Percentiles rank a stretch among this genome's conserved stretches.
These are phyloP conservation scores for Griposia aprilina DNA, from an alignment of 2,888 invertebrate species.

Conservation along the genomic window DNA sequence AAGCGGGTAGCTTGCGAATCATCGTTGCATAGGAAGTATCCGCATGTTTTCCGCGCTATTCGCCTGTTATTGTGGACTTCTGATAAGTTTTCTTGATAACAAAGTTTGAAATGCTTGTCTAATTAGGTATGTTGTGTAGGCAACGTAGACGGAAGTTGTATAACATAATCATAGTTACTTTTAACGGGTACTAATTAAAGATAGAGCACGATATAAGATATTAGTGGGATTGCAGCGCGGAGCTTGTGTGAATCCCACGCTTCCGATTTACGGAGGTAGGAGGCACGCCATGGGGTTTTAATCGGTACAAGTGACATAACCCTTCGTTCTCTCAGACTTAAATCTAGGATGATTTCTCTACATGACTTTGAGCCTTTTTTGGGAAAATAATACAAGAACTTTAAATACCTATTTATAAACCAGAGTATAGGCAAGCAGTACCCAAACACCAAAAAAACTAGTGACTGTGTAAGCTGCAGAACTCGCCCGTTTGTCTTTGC, in stretches of 20 bases:
- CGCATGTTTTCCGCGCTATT: constrained; percentile 47
- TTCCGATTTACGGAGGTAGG: background rate
- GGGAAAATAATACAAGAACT: background rate
- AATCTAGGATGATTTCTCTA: background rate
- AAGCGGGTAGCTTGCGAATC: constrained; percentile 66
- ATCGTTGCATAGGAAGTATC: constrained; percentile 52
- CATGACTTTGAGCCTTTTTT: background rate
- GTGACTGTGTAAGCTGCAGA: no score
- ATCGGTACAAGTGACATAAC: no score
- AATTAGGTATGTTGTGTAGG: constrained; percentile 1
- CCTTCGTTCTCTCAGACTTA: background rate
- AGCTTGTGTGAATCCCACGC: background rate
- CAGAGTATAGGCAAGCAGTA: background rate
- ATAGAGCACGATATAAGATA: background rate
- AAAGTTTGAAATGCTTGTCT: constrained; percentile 6
- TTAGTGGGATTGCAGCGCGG: background rate
- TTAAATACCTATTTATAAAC: background rate
- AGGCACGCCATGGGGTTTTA: background rate
- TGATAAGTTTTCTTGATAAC: constrained; percentile 25
- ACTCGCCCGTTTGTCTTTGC: no score
- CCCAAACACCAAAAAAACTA: background rate
- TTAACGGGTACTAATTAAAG: background rate
- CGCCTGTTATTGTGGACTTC: constrained; percentile 43
- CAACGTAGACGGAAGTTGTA: background rate
- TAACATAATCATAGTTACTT: background rate